phyloP scores from a whole-genome alignment of 2,888 invertebrate genomes.

The Sphaerophoria rueppellii region DNA sequence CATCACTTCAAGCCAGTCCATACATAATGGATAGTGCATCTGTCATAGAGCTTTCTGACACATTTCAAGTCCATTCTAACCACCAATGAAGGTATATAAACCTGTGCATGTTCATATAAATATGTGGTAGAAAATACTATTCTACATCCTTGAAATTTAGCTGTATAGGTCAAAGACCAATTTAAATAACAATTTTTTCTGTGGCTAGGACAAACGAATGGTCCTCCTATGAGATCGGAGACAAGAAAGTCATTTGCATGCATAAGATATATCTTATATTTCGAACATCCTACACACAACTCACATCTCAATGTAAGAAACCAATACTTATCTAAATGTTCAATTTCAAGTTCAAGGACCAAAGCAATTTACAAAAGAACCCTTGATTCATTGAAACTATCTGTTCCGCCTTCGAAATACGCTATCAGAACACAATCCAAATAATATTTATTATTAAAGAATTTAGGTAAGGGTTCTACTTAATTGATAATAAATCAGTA shows the following conservation, averaged over 20 bases:
- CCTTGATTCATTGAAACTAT: background rate
- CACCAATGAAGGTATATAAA: too few relatives aligned
- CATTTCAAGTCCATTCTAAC: too few relatives aligned
- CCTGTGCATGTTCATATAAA: too few relatives aligned
- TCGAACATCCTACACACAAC: background rate
- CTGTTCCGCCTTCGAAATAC: background rate
- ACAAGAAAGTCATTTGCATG: background rate
- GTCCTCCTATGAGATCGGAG: too few relatives aligned
- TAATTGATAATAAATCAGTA: constrained; percentile 67
- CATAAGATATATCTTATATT: background rate
- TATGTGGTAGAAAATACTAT: too few relatives aligned
- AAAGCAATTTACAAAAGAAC: constrained; percentile 1
- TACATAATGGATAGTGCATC: too few relatives aligned
- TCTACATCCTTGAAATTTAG: too few relatives aligned
- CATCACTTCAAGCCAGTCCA: too few relatives aligned
- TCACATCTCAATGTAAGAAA: background rate
- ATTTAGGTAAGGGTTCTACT: constrained; percentile 13
- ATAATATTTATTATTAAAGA: constrained; percentile 25
- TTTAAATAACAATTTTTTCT: too few relatives aligned
- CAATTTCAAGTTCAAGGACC: constrained; percentile 18
- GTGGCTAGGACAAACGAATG: too few relatives aligned
- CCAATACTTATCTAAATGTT: background rate
- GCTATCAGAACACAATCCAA: constrained; percentile 22
- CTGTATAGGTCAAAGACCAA: too few relatives aligned
- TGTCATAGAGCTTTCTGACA: too few relatives aligned